Base-by-base conservation (phyloP, 2,797 vertebrate genomes). In the Eutrigla gurnardus region DNA sequence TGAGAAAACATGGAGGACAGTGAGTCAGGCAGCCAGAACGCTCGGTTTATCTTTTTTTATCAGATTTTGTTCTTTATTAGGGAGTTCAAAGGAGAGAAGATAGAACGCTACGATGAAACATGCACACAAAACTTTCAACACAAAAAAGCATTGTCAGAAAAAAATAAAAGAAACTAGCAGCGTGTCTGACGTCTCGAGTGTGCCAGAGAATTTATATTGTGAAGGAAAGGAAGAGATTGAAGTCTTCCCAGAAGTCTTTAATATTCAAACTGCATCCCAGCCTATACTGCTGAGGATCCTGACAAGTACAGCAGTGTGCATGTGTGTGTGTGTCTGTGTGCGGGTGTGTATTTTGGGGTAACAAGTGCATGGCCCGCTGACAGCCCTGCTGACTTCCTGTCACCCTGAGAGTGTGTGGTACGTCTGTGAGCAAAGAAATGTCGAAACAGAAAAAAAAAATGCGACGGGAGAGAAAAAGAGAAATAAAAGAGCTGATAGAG, bases 171-270 rank as follows among this genome's bases (percentile, higher is more conserved):
- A 25, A 25, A 25, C 25, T 25, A 25, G 25, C 25, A 25, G 25
- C 25, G 25, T 25, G 25, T 25, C 25, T 25, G 50, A 36, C 33
- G 35, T 49, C 18, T n/a, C 17, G 15, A 70, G 65, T 3, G 3
- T 13, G 61, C 46, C 58, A 60, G 54, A 37, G 55, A 18, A 70
- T 75, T 81, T 79, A n/a, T 79, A 61, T 71, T 82, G 62, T 61
- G 63, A 76, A 50, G 67, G 39, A 63, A 61, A 32, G 15, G 52
- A 65, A 40, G 74, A 62, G 45, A 55, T 32, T 12, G 10, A 67
- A 76, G 60, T 70, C 39, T 66, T 58, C 84, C 78, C 82, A 65
- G 18, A 82, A 32, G 82, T 86, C 71, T 85, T 87, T 76, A 75
- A 73, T 70, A 86, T 91, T 90, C 87, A 75, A 55, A n/a, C 25